These are phyloP conservation scores for Falco columbarius DNA, from an alignment of 2,797 vertebrate species.

Conservation along the genomic window DNA sequence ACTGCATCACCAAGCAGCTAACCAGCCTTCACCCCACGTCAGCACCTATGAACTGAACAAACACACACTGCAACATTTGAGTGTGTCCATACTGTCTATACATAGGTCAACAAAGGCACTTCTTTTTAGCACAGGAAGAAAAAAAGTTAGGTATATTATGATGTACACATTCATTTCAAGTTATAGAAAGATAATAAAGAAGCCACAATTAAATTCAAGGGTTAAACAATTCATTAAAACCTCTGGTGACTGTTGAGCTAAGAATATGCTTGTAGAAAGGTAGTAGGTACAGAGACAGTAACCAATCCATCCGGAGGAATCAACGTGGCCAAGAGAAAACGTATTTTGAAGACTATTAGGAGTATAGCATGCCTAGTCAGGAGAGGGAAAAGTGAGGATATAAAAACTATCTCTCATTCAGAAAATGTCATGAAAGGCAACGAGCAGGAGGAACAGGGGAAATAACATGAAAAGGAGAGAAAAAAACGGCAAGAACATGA, in stretches of 20 bases:
- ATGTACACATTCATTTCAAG: not conserved
- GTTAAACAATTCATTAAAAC: not conserved
- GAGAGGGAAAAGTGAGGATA: not conserved
- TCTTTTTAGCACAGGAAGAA: not conserved
- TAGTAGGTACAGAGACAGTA: not conserved
- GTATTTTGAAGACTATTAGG: not conserved
- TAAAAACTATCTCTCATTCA: not conserved
- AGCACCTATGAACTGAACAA: not conserved
- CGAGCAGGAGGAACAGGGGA: not conserved
- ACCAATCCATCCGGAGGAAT: not conserved
- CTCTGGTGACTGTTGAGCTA: not conserved
- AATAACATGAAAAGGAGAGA: not conserved
- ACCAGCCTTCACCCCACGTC: not conserved
- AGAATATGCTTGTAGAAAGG: not conserved
- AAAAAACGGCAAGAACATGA: not conserved
- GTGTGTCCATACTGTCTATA: too few species aligned
- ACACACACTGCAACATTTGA: not conserved
- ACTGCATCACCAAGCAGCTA: not conserved
- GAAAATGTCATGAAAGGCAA: not conserved
- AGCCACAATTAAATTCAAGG: not conserved
- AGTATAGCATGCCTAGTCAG: not conserved
- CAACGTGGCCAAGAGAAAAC: not conserved
- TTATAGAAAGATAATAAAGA: not conserved
- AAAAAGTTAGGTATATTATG: not conserved
- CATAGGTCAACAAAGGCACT: not conserved